These are phyloP conservation scores for Tupaia tana DNA, from an alignment of 2,113 vertebrate species.

Conservation along the genomic window DNA sequence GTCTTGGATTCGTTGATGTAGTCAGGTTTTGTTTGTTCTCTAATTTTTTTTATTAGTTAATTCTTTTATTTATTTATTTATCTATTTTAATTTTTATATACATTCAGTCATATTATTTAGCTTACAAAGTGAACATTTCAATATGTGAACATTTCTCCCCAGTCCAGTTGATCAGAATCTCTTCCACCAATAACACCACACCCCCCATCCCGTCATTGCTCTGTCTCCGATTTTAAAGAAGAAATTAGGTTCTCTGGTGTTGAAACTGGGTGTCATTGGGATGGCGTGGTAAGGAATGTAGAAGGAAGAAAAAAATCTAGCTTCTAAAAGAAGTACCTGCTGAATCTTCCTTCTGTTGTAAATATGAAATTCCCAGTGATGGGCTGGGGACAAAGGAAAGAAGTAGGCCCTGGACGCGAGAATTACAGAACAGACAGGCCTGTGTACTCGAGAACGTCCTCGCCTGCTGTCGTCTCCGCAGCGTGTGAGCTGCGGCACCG, in stretches of 20 bases:
- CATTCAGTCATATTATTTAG: no score
- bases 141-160: no score
- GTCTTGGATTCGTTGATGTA: not conserved
- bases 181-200: no score
- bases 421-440: slow-evolving; percentile 62
- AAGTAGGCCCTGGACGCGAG: slow-evolving; percentile 12
- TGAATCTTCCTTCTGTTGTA: not conserved
- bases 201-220: no score
- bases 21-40: not conserved
- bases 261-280: not conserved
- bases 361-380: not conserved
- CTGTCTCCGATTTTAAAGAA: slow-evolving; percentile 9
- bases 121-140: no score
- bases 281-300: not conserved
- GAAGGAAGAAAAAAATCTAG: not conserved
- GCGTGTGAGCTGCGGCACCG: not conserved
- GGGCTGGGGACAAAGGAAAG: not conserved
- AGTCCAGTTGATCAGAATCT: no score
- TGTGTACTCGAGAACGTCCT: slow-evolving; percentile 11
- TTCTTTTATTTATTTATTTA: no score
- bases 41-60: no score
- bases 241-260: not conserved
- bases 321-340: not conserved
- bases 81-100: no score
- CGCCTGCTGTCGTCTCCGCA: not conserved